Evolutionary conservation across 2,113 vertebrate genomes (phyloP), one percentile per base, ranked within the genome.

Genomic region (Gadus chalcogrammus): DNA sequence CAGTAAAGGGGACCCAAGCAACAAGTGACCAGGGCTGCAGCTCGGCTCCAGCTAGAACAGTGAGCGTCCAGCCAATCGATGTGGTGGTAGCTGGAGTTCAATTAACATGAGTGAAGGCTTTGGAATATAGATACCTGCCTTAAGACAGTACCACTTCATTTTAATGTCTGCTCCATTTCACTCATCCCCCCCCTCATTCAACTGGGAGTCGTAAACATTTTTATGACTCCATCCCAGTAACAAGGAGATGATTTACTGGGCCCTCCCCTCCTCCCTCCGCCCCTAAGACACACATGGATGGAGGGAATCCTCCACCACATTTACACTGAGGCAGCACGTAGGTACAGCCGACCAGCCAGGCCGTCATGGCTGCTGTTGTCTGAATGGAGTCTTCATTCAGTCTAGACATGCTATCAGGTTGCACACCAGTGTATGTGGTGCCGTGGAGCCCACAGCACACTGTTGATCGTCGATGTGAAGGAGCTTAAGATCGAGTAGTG

Each of bases 141-240:
- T 64, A n/a, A 64, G 63, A 16, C 38, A 42, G 63, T 42, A 31
- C 17, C 35, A n/a, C 17, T 65, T 42, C 9, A 65, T 12, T 42
- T 12, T n/a, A 65, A 65, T 15, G 35, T 65, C 63, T 58, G 17
- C 35, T 11, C 8, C 9, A 11, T 48, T 48, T 48, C 42, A 48
- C 42, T 35, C 31, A 35, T 35, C 31, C 31, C 31, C 31, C 31
- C 31, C 31, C 31, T 15, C 16, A 4, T 35, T n/a, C 62, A 27
- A n/a, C 62, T n/a, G 62, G 20, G 62, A 27, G 31, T 64, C 28
- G n/a, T 64, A 64, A 64, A 64, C 27, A 64, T 64, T 24, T 62
- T 62, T 62, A 64, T n/a, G 20, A 27, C 16, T 9, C 12, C 42
- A 11, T 27, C 28, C 62, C 63, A 42, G 63, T 65, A 65, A 65